Percentiles rank a stretch among this genome's conserved stretches.
Evolutionary conservation across 2,888 invertebrate genomes (phyloP).

Genomic region (Alloplasta piceator): DNA sequence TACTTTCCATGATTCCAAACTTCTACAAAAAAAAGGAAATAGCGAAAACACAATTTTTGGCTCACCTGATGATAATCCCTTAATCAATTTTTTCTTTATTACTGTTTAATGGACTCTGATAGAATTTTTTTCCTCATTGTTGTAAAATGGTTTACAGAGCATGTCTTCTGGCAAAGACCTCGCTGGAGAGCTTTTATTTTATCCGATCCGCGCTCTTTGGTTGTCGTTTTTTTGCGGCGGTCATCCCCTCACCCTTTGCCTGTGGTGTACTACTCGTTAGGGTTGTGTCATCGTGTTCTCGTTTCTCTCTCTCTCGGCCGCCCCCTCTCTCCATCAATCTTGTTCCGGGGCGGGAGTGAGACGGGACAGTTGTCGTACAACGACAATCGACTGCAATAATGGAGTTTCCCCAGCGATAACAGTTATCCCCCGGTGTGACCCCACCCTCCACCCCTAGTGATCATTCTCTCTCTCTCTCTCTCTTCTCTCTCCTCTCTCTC

Average conservation of each 20-base stretch:
- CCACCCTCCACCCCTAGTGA: constrained; percentile 8
- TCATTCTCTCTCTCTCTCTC: constrained; percentile 14
- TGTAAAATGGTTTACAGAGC: background rate
- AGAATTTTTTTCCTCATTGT: constrained; percentile 2
- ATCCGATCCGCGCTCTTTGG: constrained; percentile 3
- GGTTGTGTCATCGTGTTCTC: constrained; percentile 31
- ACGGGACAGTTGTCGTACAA: constrained; percentile 59
- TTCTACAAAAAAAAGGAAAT: too few species aligned
- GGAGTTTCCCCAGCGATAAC: constrained; percentile 67
- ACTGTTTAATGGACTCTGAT: background rate
- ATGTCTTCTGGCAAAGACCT: background rate
- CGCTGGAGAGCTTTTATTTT: constrained; percentile 21
- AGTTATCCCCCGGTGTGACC: constrained; percentile 50
- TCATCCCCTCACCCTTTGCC: background rate
- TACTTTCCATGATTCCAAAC: too few species aligned
- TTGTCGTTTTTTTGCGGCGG: background rate
- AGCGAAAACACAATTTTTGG: too few species aligned
- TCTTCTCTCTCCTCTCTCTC: background rate
- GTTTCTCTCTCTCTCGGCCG: background rate
- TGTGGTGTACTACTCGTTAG: constrained; percentile 26
- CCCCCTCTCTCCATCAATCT: constrained; percentile 6
- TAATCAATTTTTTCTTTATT: background rate
- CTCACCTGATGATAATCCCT: too few species aligned
- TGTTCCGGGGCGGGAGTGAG: constrained; percentile 6
- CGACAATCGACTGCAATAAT: constrained; percentile 66